Evolutionary conservation across 2,113 vertebrate genomes (phyloP), one percentile per base, ranked within the genome.

Genomic region (Syngnathus typhle): DNA sequence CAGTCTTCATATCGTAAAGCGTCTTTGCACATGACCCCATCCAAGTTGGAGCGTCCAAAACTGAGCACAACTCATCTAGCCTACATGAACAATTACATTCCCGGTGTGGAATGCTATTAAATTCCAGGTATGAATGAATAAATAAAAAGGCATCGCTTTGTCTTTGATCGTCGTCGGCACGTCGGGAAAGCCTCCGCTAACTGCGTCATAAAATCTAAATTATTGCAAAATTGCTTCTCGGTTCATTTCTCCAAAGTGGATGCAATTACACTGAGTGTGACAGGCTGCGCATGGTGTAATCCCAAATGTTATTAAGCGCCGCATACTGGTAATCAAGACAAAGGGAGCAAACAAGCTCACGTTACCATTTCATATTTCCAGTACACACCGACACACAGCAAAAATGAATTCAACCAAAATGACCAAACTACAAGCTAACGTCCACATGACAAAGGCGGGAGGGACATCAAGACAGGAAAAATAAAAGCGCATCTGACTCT

Each of bases 271-370:
- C 9, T 5, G 64, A 78, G 58, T 68, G 79, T 58, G 78, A 79
- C 75, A 81, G 78, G 73, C 47, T 69, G 74, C 66, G 83, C 80
- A 80, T 73, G 78, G 75, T 74, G 68, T 66, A 81, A 65, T 70
- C 56, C 67, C 58, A 64, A 71, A 82, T 70, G 74, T 71, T 79
- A 70, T 81, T 74, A 75, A 78, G 77, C 70, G 74, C 65, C 11
- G 43, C 73, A 68, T 71, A 69, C 72, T 76, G 72, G 76, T 79
- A 69, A 78, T 85, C 74, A 75, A 77, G 75, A 78, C 54, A 1
- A 65, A 70, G 71, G 37, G 21, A 60, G 62, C 41, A 36, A 63
- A 71, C 67, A 58, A 27, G 55, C 27, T 13, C 70, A 62, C 60
- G 67, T 37, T 46, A 41, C 66, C 72, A 69, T 71, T 66, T 52